These are phyloP conservation scores for Sebastolobus alascanus DNA, from an alignment of 2,797 vertebrate genomes.

Conservation along the genomic window DNA sequence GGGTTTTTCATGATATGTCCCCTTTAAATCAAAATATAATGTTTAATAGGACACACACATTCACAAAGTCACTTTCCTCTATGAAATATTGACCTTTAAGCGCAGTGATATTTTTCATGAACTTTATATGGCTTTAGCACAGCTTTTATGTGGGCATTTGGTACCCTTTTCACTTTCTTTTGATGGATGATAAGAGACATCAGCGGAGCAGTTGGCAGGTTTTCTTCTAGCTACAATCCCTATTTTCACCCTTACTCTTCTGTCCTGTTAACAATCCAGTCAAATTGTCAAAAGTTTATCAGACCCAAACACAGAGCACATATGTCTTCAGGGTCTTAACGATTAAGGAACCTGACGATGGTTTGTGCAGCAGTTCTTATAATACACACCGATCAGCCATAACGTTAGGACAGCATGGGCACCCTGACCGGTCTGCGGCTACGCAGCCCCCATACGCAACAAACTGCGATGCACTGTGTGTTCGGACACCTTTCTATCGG, in stretches of 20 bases:
- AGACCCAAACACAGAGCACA: neutral
- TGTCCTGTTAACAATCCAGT: conserved; percentile 20
- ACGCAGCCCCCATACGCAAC: too few species aligned
- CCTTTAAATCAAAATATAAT: neutral
- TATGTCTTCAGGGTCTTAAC: neutral
- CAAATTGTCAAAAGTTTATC: conserved; percentile 13
- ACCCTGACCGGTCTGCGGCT: too few species aligned
- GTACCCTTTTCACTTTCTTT: conserved; percentile 32
- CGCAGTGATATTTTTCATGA: conserved; percentile 17
- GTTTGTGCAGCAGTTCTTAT: neutral
- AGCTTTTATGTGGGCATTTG: neutral
- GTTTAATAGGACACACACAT: neutral
- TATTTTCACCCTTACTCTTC: conserved; percentile 18
- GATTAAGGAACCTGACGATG: neutral
- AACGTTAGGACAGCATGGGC: too few species aligned
- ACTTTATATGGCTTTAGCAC: neutral
- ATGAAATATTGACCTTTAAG: neutral
- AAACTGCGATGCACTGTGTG: too few species aligned
- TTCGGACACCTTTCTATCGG: too few species aligned
- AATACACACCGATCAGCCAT: neutral
- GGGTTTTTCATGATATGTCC: neutral
- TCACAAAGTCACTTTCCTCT: neutral
- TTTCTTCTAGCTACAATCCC: conserved; percentile 2
- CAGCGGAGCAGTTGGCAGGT: neutral
- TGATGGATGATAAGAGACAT: conserved; percentile 24